Evolutionary conservation across 2,888 invertebrate species (phyloP), one percentile per base, ranked within the genome.

Genomic region (Lysandra bellargus): DNA sequence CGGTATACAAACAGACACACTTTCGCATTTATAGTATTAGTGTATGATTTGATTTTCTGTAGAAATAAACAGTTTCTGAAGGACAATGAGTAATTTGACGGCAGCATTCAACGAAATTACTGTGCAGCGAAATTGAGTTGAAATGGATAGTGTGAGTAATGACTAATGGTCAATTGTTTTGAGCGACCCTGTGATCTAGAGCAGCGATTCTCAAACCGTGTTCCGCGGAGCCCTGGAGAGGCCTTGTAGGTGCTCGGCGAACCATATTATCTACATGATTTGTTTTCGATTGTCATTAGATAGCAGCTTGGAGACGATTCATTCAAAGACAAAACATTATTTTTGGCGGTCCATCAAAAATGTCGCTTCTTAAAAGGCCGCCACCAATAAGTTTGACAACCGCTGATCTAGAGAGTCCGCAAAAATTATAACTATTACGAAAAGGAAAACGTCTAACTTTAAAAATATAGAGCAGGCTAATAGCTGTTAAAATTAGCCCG

Each of bases 381-480:
- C 44, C 44, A 44, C 44, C 44, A 44, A 7, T 44, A 44, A 44
- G 44, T 44, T 44, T 44, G 44, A 44, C 9, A 44, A 44, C 44
- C 49, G 9, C 49, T 49, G 49, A 49, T 30, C 69, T 69, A 69
- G 12, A 64, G 23, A 64, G 30, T 33, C 3, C 64, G 64, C 7
- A 64, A 33, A 61, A 64, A 64, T 64, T 30, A 64, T 30, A 64
- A 17, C 33, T 14, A 69, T 69, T 64, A 64, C 30, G 12, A 64
- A 30, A 64, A 64, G 30, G 4, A 64, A 64, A 64, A 64, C 23
- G 12, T 64, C 30, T 64, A 61, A 2, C 14, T 69, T 33, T 33
- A 12, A 5, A 69, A 69, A 69, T 69, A 69, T 69, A 69, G 69
- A 69, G 69, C 69, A 69, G 69, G 69, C 33, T 69, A 69, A 69